Base-by-base conservation (phyloP, 2,797 vertebrate species). In the Mionectes olivaceus region DNA sequence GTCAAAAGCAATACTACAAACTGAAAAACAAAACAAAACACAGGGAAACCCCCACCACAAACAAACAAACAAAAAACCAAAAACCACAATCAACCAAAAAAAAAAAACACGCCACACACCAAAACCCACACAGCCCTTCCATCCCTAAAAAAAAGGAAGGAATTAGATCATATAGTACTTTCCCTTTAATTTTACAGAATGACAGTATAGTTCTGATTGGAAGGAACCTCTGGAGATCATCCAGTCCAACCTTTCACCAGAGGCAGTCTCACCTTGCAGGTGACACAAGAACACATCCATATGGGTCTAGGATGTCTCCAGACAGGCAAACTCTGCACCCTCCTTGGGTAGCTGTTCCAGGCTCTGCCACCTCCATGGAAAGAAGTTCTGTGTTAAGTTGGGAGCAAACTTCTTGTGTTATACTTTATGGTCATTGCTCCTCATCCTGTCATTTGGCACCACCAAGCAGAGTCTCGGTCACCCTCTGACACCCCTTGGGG, bases 191-290 rank as follows among this genome's bases (percentile, higher is more conserved):
- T 65, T 41, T 15, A 10, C 5, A 37, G 37, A 50, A 35, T 6
- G 0, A 3, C 5, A 35, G 44, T 4, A 17, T 3, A 25, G 0
- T 7, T 60, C 12, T 15, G 5, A 7, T 2, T 8, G 30, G 6
- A 23, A 49, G 19, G 24, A 9, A 2, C 11, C 5, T 41, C 8
- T 52, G 57, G 18, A 43, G 19, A 11, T 23, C 19, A 6, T 11
- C 41, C n/a, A 73, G 25, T 6, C 32, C n/a, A 35, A 2, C 7
- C 19, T 14, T 19, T 7, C 33, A 22, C 33, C 33, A 44, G 47
- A 59, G 33, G 16, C 71, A 47, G 27, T 13, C 43, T 18, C 53
- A 16, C 53, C 55, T 23, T 30, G 33, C 43, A 37, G 4, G 24
- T 25, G 56, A 59, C 33, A 37, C 24, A 11, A 13, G 33, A 13